These are phyloP conservation scores for Rhynchophorus ferrugineus DNA, from an alignment of 1,140 invertebrate genomes.

Conservation along the genomic window DNA sequence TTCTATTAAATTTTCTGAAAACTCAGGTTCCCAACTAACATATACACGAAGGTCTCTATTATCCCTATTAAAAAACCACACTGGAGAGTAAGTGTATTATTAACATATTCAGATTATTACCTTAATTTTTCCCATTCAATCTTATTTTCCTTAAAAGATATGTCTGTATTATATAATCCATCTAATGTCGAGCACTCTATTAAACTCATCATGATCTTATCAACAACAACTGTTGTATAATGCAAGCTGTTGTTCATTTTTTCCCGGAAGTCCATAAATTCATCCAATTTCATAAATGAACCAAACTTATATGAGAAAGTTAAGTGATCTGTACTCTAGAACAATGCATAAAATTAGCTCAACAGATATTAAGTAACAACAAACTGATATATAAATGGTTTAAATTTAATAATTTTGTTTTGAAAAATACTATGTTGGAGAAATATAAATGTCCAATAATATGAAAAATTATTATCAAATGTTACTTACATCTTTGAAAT, in stretches of 20 bases:
- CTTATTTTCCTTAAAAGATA: slow-evolving; percentile 42
- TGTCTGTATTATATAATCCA: slow-evolving; percentile 39
- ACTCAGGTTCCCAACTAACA: slow-evolving; percentile 50
- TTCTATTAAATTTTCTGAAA: slow-evolving; percentile 27
- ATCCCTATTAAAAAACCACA: slow-evolving; percentile 37
- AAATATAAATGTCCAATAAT: too few relatives aligned
- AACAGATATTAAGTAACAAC: too few relatives aligned
- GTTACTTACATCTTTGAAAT: slow-evolving; percentile 71
- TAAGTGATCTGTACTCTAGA: slow-evolving; percentile 81
- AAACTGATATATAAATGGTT: too few relatives aligned
- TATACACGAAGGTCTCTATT: slow-evolving; percentile 54
- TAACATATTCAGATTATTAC: slow-evolving; percentile 20
- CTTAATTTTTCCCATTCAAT: slow-evolving; percentile 45
- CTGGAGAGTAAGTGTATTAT: background rate
- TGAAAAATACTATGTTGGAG: too few relatives aligned
- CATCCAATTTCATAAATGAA: slow-evolving; percentile 84
- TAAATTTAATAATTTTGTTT: too few relatives aligned
- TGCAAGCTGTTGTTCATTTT: slow-evolving; percentile 77
- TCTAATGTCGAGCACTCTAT: slow-evolving; percentile 44
- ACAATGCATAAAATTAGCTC: slow-evolving; percentile 2
- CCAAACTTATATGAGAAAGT: slow-evolving; percentile 90
- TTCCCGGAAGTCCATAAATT: slow-evolving; percentile 80
- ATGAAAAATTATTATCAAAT: too few relatives aligned
- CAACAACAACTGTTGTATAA: slow-evolving; percentile 65
- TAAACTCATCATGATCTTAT: slow-evolving; percentile 72